A percentile compares a stretch with the other conserved stretches of the same genome.
These are phyloP conservation scores for Gouania willdenowi DNA, from an alignment of 2,797 vertebrate species.

Conservation along the genomic window DNA sequence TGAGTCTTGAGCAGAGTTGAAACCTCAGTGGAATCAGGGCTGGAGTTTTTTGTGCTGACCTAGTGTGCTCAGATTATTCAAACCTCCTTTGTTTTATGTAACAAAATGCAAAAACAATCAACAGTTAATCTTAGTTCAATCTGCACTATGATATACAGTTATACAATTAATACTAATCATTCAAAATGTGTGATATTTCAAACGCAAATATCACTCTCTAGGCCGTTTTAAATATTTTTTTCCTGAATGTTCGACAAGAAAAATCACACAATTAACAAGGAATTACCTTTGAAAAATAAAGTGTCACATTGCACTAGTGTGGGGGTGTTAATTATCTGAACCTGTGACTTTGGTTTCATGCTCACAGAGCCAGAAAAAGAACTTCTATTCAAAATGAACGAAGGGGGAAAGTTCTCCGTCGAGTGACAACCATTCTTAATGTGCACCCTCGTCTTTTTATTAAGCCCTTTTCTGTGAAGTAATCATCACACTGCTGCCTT, in stretches of 20 bases:
- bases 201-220: conserved; percentile 19
- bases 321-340: conserved; percentile 42
- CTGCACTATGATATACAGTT: conserved; percentile 6
- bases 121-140: conserved; percentile 21
- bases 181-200: conserved; percentile 21
- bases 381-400: conserved; percentile 1
- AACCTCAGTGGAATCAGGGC: too few species aligned
- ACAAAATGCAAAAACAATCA: conserved; percentile 25
- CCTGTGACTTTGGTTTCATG: conserved; percentile 22
- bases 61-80: neutral
- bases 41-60: neutral
- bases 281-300: conserved; percentile 8
- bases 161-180: conserved; percentile 26
- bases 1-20: neutral
- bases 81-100: neutral
- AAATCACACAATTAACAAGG: conserved; percentile 28
- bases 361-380: conserved; percentile 8
- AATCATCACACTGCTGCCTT: conserved; percentile 28
- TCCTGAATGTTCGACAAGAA: conserved; percentile 30
- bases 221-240: conserved; percentile 10
- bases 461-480: conserved; percentile 25
- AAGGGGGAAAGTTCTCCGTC: neutral
- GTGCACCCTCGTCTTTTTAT: conserved; percentile 4
- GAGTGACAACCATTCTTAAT: neutral
- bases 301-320: conserved; percentile 10